These are phyloP conservation scores for Camptogramma bilineatum DNA, from an alignment of 2,888 invertebrate genomes.

Conservation along the genomic window DNA sequence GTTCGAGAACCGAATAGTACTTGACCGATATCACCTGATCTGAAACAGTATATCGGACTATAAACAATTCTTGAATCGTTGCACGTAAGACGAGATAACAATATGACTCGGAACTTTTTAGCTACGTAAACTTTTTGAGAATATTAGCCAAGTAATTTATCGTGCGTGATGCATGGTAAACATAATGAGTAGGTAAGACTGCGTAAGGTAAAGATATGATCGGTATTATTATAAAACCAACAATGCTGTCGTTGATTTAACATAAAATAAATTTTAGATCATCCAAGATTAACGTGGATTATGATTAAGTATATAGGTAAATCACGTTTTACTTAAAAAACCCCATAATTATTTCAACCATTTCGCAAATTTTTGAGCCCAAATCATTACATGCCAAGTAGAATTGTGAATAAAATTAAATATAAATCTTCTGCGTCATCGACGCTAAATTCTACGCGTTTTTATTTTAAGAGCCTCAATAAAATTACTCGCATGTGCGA, in stretches of 20 bases:
- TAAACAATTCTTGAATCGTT: slow-evolving; percentile 30
- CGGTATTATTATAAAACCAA: not conserved
- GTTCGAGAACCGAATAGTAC: slow-evolving; percentile 45
- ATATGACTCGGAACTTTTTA: not conserved
- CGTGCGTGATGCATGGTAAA: not conserved
- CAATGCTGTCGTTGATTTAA: not conserved
- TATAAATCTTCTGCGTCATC: slow-evolving; percentile 22
- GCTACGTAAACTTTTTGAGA: not conserved
- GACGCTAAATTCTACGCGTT: slow-evolving; percentile 9
- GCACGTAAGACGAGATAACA: slow-evolving; percentile 8
- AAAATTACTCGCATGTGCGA: slow-evolving; percentile 27
- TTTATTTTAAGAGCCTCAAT: slow-evolving; percentile 14
- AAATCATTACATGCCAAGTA: not conserved
- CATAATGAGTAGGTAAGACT: no score
- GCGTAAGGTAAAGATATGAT: not conserved
- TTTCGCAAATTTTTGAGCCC: not conserved
- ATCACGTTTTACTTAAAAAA: not conserved
- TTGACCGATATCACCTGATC: slow-evolving; percentile 51
- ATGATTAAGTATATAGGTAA: not conserved
- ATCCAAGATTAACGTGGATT: not conserved
- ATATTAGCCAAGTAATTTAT: not conserved
- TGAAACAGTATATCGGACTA: slow-evolving; percentile 36
- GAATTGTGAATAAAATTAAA: slow-evolving; percentile 5
- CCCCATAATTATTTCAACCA: not conserved
- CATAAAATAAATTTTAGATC: not conserved